phyloP scores from a whole-genome alignment of 2,113 vertebrate genomes.

The Notarius lentiginosus region DNA sequence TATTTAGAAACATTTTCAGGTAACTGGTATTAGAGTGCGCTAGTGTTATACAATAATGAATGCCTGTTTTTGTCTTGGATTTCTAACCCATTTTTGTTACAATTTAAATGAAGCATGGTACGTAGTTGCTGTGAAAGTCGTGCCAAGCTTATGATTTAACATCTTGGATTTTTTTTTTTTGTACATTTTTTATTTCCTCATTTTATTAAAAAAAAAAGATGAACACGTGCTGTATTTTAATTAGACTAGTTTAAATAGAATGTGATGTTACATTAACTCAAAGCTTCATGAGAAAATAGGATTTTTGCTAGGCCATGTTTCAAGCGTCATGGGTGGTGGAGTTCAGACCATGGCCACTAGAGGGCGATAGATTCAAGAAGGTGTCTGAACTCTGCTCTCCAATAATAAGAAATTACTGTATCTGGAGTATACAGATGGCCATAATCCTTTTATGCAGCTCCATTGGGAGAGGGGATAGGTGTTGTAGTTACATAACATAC shows the following conservation, averaged over 20 bases:
- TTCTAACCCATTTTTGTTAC: background rate
- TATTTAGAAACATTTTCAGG: background rate
- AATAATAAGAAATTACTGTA: background rate
- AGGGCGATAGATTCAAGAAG: constrained; percentile 50
- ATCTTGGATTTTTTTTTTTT: background rate
- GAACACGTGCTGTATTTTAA: background rate
- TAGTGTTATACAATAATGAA: constrained; percentile 1
- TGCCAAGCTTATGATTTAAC: background rate
- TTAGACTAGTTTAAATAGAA: constrained; percentile 16
- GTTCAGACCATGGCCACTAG: constrained; percentile 54
- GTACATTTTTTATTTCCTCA: background rate
- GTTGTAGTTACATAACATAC: background rate
- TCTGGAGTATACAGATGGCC: background rate
- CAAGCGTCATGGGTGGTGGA: constrained; percentile 51
- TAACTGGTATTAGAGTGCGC: background rate
- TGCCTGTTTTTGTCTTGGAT: background rate
- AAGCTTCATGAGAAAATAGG: background rate
- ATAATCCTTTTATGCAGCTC: background rate
- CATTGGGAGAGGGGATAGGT: background rate
- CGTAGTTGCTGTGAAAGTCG: background rate
- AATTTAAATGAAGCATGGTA: background rate
- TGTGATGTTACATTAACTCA: background rate
- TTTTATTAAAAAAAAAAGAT: background rate
- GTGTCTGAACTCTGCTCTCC: background rate
- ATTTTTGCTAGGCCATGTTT: background rate